Evolutionary conservation across 2,888 invertebrate species (phyloP), one percentile per base, ranked within the genome.

Genomic region (Formica aserva): DNA sequence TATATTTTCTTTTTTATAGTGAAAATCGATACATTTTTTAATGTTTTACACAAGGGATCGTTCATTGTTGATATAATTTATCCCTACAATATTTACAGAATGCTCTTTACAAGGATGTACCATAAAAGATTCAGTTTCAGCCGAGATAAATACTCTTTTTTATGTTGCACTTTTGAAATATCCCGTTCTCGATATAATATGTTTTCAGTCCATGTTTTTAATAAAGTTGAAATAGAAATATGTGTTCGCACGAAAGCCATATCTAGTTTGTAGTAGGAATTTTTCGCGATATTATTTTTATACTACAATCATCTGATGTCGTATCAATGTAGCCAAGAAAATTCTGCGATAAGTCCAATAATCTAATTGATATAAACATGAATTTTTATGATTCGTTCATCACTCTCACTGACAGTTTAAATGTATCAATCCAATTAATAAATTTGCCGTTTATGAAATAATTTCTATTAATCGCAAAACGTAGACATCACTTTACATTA

Each of bases 401-500:
- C 15, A 15, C 11, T 5, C 35, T 22, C 22, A 63, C 48, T 35
- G 32, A 75, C 1, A 22, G 26, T 48, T 48, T 32, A 52, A 48
- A 48, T 22, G 22, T 48, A 45, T 63, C 62, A 32, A 5, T 48
- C 13, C 11, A 3, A 26, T 22, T 48, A 63, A 35, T 45, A 22
- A 26, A 62, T 62, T 75, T 62, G 11, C 32, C 22, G 1, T 60
- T 72, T 18, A 63, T 29, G 4, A 75, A 60, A 63, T 48, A 6
- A 48, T 75, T 63, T 35, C 22, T 15, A 26, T 48, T 69, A 81
- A n/a, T 63, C 29, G 48, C 29, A 15, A 41, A 55, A 74, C 15
- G 52, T 13, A 38, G 32, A 48, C 22, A 76, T 41, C 35, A 6
- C n/a, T 26, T 35, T 35, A 35, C 32, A 35, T 35, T 35, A 35